Evolutionary conservation across 1,140 invertebrate genomes (phyloP).

Genomic region (Cyrtorhinus lividipennis): DNA sequence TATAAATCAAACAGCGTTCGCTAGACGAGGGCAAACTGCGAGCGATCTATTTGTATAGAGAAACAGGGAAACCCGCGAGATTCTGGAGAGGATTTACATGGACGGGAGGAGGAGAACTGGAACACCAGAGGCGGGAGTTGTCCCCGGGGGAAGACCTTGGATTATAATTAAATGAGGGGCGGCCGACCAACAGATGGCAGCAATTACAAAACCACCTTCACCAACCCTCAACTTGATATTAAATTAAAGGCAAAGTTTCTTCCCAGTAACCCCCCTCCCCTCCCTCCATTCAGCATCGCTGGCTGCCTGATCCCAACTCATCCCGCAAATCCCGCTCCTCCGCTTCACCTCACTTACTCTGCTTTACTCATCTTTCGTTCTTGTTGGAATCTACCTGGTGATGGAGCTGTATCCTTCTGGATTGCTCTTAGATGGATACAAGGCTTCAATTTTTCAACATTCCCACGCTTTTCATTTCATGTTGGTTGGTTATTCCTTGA

Average conservation of each 20-base stretch:
- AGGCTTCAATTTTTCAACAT: too few relatives aligned
- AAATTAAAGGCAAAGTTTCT: constrained; percentile 8
- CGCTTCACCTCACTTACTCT: background rate
- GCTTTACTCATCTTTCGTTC: background rate
- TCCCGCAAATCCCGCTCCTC: background rate
- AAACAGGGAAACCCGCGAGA: background rate
- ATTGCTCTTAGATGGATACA: too few relatives aligned
- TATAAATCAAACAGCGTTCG: background rate
- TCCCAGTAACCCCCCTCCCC: background rate
- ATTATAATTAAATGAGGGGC: constrained; percentile 10
- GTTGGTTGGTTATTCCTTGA: too few relatives aligned
- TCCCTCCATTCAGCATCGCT: background rate
- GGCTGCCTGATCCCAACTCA: background rate
- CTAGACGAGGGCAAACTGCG: background rate
- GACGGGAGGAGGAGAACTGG: background rate
- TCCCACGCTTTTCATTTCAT: too few relatives aligned
- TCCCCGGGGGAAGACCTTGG: constrained; percentile 5
- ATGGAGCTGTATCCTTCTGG: background rate
- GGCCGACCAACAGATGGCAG: constrained; percentile 5
- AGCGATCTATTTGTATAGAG: background rate
- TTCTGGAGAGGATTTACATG: background rate
- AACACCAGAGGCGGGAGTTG: constrained; percentile 1
- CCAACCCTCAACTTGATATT: constrained; percentile 8
- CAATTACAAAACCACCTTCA: constrained; percentile 9
- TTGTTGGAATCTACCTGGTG: constrained; percentile 1